These are phyloP conservation scores for Clarias fuscus DNA, from an alignment of 2,797 vertebrate genomes.

Conservation along the genomic window DNA sequence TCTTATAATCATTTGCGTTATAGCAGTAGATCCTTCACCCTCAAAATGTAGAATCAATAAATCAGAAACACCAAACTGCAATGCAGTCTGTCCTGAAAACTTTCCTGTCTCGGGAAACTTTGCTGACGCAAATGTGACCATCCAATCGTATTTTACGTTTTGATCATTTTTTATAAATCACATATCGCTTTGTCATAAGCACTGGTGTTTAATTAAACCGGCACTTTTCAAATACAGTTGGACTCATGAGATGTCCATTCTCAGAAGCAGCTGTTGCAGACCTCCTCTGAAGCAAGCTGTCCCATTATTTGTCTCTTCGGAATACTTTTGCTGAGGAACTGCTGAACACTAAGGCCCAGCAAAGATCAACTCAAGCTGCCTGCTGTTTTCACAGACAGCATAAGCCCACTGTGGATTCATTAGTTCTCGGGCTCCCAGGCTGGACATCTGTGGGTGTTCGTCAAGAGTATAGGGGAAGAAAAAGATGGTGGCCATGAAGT, in stretches of 20 bases:
- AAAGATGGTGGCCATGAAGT: neutral
- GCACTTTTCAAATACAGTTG: neutral
- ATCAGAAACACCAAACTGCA: neutral
- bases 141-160: no score
- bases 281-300: constrained; percentile 5
- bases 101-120: neutral
- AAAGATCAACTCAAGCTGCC: constrained; percentile 28
- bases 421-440: constrained; percentile 15
- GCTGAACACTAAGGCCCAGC: constrained; percentile 20
- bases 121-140: neutral
- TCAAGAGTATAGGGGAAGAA: neutral
- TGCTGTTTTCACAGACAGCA: constrained; percentile 8
- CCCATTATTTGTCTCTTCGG: constrained; percentile 4
- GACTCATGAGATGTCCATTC: neutral
- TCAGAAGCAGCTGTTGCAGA: constrained; percentile 1
- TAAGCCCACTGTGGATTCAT: constrained; percentile 37
- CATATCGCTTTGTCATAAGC: neutral
- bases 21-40: neutral
- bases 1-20: neutral
- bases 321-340: constrained; percentile 12
- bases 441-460: constrained; percentile 33
- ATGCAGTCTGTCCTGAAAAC: neutral
- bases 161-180: neutral
- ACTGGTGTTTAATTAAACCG: neutral
- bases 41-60: neutral